These are phyloP conservation scores for Bursaphelenchus okinawaensis DNA, from an alignment of 2,888 invertebrate genomes.

Conservation along the genomic window DNA sequence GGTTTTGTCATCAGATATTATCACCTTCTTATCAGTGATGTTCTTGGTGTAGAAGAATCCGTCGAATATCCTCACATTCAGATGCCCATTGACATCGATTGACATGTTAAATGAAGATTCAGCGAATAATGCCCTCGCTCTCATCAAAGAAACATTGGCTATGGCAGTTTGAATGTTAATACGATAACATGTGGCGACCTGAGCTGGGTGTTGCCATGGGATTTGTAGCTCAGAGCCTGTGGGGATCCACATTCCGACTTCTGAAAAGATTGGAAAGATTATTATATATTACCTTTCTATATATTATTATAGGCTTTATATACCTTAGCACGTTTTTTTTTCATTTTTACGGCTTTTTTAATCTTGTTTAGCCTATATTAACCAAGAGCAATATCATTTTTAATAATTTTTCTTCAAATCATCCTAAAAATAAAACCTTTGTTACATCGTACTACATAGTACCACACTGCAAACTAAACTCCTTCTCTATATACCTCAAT, in stretches of 20 bases:
- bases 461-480: too few relatives aligned
- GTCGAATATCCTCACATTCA: conserved; percentile 44
- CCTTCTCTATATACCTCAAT: too few relatives aligned
- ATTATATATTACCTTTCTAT: background rate
- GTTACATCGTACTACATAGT: too few relatives aligned
- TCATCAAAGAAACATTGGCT: conserved; percentile 37
- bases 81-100: conserved; percentile 37
- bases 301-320: background rate
- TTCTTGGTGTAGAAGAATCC: conserved; percentile 49
- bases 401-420: too few relatives aligned
- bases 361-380: too few relatives aligned
- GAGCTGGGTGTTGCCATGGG: conserved; percentile 55
- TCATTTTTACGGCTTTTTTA: too few relatives aligned
- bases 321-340: too few relatives aligned
- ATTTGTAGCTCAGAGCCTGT: conserved; percentile 45
- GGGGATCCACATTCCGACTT: conserved; percentile 55
- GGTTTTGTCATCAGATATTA: conserved; percentile 40
- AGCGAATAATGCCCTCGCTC: conserved; percentile 46
- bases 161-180: conserved; percentile 39
- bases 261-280: conserved; percentile 24
- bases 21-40: conserved; percentile 29
- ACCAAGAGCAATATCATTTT: too few relatives aligned
- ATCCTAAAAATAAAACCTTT: too few relatives aligned
- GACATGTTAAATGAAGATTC: conserved; percentile 52
- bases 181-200: conserved; percentile 50